Evolutionary conservation across 2,797 vertebrate species (phyloP), one percentile per base, ranked within the genome.

Genomic region (Microctenopoma lineatum): DNA sequence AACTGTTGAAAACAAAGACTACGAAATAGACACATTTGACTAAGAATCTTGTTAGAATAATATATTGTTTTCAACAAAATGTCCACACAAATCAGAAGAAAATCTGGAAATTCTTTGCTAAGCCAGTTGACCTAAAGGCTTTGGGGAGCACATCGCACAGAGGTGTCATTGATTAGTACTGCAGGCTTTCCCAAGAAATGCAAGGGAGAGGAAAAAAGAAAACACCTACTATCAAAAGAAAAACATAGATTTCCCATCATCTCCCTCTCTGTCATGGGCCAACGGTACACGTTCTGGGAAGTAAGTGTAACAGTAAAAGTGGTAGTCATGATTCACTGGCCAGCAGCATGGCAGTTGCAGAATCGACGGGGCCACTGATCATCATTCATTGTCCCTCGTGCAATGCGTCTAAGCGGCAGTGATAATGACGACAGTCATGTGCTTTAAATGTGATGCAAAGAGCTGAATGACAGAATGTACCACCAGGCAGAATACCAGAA

Each of bases 161-260:
- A 70, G 81, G 81, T 84, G 84, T 88, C 80, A 70, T 86, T 89
- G 87, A 92, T 90, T 90, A 85, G 79, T 85, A 80, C 80, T 84
- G 68, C 85, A 90, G 84, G 76, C 77, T 88, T 88, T 87, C 85
- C 81, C 66, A 72, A 88, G 80, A 85, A 89, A 83, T 76, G 87
- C 78, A 81, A 77, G 73, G 78, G 80, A 75, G 71, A 73, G 79
- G 78, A 83, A 87, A 76, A 90, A 85, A 66, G 70, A 90, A 86
- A 89, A 85, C 76, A 87, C 55, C 53, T 70, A 82, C 77, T 87
- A 90, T 92, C 84, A 90, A 80, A 92, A 89, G 73, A 52, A 90
- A 91, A 92, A 90, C 84, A 92, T 61, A 76, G 70, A 83, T 84
- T 90, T 91, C 84, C 87, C 81, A 89, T 86, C 78, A 89, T 80